Evolutionary conservation across 1,140 invertebrate genomes (phyloP).

Genomic region (Eubasilissa regina): DNA sequence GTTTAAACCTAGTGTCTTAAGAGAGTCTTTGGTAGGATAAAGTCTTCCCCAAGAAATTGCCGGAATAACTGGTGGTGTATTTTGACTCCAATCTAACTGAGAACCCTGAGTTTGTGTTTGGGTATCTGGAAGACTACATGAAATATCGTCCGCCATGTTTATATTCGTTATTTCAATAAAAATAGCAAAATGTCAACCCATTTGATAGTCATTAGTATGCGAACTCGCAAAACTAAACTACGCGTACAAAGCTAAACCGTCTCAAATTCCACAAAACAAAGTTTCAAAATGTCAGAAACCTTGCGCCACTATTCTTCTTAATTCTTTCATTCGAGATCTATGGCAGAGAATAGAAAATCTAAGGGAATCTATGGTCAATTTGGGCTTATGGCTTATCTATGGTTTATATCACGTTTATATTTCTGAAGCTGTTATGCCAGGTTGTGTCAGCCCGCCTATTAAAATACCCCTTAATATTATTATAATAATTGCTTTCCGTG

Average conservation of each 20-base stretch:
- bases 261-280: not conserved
- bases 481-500: no score
- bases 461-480: no score
- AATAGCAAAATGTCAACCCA: slow-evolving; percentile 38
- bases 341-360: no score
- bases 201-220: not conserved
- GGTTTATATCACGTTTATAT: no score
- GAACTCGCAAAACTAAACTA: not conserved
- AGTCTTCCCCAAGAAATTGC: slow-evolving; percentile 70
- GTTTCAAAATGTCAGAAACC: slow-evolving; percentile 27
- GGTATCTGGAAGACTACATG: slow-evolving; percentile 63
- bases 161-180: not conserved
- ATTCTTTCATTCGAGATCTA: no score
- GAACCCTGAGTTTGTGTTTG: slow-evolving; percentile 71
- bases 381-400: no score
- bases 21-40: slow-evolving; percentile 64
- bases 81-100: slow-evolving; percentile 68
- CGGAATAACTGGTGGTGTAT: slow-evolving; percentile 65
- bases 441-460: no score
- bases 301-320: slow-evolving; percentile 9
- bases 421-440: no score
- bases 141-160: slow-evolving; percentile 63
- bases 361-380: no score
- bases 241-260: not conserved
- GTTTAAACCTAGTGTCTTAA: slow-evolving; percentile 61